Evolutionary conservation across 2,888 invertebrate genomes (phyloP).

Genomic region (Aleiodes alternator): DNA sequence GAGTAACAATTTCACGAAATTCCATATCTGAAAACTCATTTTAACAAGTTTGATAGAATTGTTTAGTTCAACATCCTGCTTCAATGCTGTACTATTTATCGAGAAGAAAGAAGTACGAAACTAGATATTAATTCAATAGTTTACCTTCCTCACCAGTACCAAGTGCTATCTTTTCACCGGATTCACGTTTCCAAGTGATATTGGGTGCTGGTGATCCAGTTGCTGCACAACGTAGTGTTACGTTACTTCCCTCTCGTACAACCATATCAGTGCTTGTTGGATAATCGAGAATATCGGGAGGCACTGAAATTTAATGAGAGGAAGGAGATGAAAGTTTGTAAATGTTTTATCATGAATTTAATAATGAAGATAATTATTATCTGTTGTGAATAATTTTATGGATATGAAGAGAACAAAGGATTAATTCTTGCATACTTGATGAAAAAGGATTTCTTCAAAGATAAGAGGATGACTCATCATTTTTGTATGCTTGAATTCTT

Average conservation of each 20-base stretch:
- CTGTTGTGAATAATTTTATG: background rate
- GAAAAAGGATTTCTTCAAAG: too few relatives aligned
- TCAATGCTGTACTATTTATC: background rate
- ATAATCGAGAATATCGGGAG: conserved; percentile 87
- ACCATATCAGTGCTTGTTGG: conserved; percentile 86
- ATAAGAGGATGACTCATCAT: too few relatives aligned
- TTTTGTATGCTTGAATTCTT: too few relatives aligned
- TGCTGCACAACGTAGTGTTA: conserved; percentile 86
- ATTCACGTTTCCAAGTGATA: conserved; percentile 89
- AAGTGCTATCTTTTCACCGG: conserved; percentile 80
- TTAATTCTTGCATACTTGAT: too few relatives aligned
- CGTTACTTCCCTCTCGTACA: conserved; percentile 87
- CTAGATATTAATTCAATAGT: conserved; percentile 36
- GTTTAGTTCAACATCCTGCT: conserved; percentile 2
- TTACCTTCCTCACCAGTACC: conserved; percentile 71
- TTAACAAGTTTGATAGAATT: background rate
- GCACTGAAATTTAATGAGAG: conserved; percentile 77
- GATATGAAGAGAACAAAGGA: too few relatives aligned
- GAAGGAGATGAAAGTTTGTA: background rate
- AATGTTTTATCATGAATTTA: background rate
- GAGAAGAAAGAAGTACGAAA: conserved; percentile 3
- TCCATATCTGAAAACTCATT: background rate
- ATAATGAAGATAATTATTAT: background rate
- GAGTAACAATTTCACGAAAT: background rate
- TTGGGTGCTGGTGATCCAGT: conserved; percentile 88